A percentile compares a stretch with the other conserved stretches of the same genome.
phyloP scores from a whole-genome alignment of 2,113 vertebrate genomes.

The Ailurus styani region DNA sequence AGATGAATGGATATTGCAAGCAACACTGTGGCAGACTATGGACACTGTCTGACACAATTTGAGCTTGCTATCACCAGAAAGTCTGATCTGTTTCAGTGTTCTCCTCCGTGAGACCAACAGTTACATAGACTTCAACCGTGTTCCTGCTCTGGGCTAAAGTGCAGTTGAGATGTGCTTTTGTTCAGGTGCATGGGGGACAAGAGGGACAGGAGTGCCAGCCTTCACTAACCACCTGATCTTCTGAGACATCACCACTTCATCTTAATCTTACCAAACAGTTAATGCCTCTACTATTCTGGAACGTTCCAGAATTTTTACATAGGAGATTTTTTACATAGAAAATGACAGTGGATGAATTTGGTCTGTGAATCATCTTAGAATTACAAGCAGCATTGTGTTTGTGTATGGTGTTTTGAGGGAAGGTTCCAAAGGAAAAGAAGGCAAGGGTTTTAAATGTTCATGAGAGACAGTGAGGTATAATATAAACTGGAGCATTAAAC shows the following conservation, averaged over 20 bases:
- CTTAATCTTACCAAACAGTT: neutral
- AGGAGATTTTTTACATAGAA: neutral
- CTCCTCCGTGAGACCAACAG: slow-evolving; percentile 74
- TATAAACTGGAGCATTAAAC: neutral
- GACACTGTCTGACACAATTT: slow-evolving; percentile 83
- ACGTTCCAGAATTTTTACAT: too few species aligned
- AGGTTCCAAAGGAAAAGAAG: neutral
- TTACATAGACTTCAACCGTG: slow-evolving; percentile 82
- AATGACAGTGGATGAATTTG: neutral
- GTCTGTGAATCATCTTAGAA: neutral
- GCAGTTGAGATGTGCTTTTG: neutral
- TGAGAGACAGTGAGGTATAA: neutral
- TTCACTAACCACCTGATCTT: neutral
- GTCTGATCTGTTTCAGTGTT: slow-evolving; percentile 83
- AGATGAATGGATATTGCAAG: slow-evolving; percentile 73
- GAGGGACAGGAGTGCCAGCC: neutral
- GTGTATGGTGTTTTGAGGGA: neutral
- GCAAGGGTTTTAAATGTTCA: neutral
- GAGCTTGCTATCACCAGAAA: slow-evolving; percentile 85
- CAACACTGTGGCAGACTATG: slow-evolving; percentile 84
- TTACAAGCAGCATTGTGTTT: neutral
- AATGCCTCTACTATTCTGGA: neutral
- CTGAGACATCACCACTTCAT: neutral
- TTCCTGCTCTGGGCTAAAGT: neutral
- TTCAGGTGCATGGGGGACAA: neutral